Percentiles rank a stretch among this genome's conserved stretches.
Evolutionary conservation across 1,140 invertebrate genomes (phyloP).

Genomic region (Heliothis subflexa): DNA sequence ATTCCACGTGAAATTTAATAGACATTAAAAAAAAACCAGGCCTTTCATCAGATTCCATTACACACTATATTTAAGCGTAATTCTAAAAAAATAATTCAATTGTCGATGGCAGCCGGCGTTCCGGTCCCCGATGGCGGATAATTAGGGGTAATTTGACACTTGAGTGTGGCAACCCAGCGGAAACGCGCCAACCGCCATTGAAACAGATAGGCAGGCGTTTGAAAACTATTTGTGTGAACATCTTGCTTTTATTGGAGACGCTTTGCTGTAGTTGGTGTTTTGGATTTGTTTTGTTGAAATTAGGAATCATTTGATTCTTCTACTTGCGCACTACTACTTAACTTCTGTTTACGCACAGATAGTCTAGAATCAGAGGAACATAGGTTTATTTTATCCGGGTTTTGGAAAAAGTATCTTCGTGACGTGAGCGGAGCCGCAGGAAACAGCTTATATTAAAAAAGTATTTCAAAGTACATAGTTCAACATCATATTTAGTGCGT

Average conservation of each 20-base stretch:
- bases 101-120: constrained; percentile 48
- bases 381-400: too few relatives aligned
- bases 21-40: constrained; percentile 36
- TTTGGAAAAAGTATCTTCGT: too few relatives aligned
- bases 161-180: constrained; percentile 48
- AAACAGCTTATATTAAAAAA: too few relatives aligned
- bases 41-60: constrained; percentile 42
- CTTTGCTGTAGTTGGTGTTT: background rate
- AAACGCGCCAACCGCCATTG: constrained; percentile 46
- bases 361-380: too few relatives aligned
- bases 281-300: background rate
- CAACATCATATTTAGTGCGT: too few relatives aligned
- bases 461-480: too few relatives aligned
- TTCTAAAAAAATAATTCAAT: constrained; percentile 51
- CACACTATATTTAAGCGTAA: constrained; percentile 48
- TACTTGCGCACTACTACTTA: too few relatives aligned
- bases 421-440: too few relatives aligned
- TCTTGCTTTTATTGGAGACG: background rate
- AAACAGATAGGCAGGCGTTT: constrained; percentile 46
- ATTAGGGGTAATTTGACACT: constrained; percentile 62
- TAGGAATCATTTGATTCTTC: too few relatives aligned
- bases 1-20: constrained; percentile 31
- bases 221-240: constrained; percentile 31
- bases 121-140: constrained; percentile 52
- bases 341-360: too few relatives aligned